Evolutionary conservation across 2,888 invertebrate species (phyloP).

Genomic region (Watsonalla cultraria): DNA sequence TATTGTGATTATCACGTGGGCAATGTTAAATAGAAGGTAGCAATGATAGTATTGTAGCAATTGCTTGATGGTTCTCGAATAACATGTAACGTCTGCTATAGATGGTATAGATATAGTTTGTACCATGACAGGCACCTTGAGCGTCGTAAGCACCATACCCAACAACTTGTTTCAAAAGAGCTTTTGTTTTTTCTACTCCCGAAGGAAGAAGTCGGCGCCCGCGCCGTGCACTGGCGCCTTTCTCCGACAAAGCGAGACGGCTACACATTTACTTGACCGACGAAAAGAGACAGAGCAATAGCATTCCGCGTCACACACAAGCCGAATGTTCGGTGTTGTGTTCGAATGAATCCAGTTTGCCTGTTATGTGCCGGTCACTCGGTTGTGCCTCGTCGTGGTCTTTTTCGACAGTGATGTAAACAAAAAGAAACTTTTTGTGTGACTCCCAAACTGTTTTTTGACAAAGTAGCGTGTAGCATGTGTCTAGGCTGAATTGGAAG

Average conservation of each 20-base stretch:
- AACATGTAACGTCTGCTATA: too few species aligned
- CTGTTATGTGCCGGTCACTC: conserved; percentile 56
- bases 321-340: conserved; percentile 23
- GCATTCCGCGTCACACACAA: conserved; percentile 63
- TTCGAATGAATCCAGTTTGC: conserved; percentile 64
- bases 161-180: conserved; percentile 70
- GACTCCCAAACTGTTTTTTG: conserved; percentile 36
- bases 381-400: conserved; percentile 45
- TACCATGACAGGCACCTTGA: conserved; percentile 61
- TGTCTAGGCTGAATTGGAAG: conserved; percentile 32
- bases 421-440: conserved; percentile 52
- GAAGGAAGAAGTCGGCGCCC: conserved; percentile 71
- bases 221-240: conserved; percentile 73
- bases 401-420: conserved; percentile 65
- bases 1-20: too few species aligned
- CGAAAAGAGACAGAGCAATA: conserved; percentile 54
- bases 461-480: conserved; percentile 49
- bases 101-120: conserved; percentile 25
- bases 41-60: too few species aligned
- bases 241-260: conserved; percentile 55
- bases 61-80: too few species aligned
- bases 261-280: conserved; percentile 19
- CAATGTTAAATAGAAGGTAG: too few species aligned
- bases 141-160: conserved; percentile 47
- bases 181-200: conserved; percentile 72